These are phyloP conservation scores for Tympanoctomys barrerae DNA, from an alignment of 2,797 vertebrate species.

Conservation along the genomic window DNA sequence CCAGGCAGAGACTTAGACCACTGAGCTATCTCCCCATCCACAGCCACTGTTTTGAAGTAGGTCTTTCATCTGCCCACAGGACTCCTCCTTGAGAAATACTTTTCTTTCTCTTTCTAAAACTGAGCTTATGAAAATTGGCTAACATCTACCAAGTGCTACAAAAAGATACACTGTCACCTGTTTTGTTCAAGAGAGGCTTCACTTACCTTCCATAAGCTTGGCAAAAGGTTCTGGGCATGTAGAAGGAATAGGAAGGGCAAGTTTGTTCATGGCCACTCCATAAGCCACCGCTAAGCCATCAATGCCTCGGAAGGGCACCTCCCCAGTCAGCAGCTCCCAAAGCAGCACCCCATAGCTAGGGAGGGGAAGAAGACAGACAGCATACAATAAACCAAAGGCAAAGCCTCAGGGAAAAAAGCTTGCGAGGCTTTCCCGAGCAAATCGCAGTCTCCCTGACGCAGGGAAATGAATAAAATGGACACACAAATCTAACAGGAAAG, in stretches of 20 bases:
- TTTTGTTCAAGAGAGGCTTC: background rate
- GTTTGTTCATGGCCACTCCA: conserved; percentile 98
- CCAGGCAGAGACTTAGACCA: no score
- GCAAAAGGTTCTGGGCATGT: conserved; percentile 97
- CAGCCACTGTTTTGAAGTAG: background rate
- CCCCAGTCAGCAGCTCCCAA: conserved; percentile 97
- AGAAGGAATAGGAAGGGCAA: conserved; percentile 96
- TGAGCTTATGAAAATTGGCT: background rate
- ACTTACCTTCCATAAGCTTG: conserved; percentile 97
- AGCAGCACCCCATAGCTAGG: conserved; percentile 96
- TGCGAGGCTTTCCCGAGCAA: background rate
- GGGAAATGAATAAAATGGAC: background rate
- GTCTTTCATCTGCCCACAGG: background rate
- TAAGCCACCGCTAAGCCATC: conserved; percentile 97
- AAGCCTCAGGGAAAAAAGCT: background rate
- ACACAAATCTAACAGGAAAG: background rate
- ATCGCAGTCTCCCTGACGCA: background rate
- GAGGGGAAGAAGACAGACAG: conserved; percentile 61
- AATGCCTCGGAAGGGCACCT: conserved; percentile 97
- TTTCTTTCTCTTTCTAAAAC: background rate
- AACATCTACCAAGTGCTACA: background rate
- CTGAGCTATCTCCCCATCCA: no score
- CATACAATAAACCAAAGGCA: background rate
- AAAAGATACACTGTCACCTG: background rate
- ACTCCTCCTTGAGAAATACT: background rate